Percentiles rank a stretch among this genome's conserved stretches.
Evolutionary conservation across 2,888 invertebrate genomes (phyloP).

Genomic region (Merodon equestris): DNA sequence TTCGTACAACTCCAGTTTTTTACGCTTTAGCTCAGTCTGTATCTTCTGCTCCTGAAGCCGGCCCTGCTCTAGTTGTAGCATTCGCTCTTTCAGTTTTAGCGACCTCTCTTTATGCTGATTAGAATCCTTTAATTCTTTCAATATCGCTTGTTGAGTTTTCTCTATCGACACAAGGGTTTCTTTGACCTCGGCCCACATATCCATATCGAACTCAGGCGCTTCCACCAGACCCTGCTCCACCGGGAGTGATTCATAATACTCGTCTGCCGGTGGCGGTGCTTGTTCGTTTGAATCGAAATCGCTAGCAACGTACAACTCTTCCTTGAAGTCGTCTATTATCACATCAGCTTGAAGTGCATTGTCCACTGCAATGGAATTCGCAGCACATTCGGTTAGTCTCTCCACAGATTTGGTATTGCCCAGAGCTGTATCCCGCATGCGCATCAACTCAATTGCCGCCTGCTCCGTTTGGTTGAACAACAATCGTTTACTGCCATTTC

Average conservation of each 20-base stretch:
- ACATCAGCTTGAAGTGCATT: not conserved
- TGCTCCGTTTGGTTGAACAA: constrained; percentile 5
- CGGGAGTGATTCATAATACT: not conserved
- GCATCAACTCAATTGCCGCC: not conserved
- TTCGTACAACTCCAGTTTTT: constrained; percentile 24
- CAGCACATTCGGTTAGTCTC: not conserved
- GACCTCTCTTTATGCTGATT: not conserved
- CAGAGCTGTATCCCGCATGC: not conserved
- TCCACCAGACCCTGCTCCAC: not conserved
- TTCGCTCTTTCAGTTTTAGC: not conserved
- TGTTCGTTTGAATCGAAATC: not conserved
- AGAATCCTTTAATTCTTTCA: constrained; percentile 11
- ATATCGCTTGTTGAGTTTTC: constrained; percentile 14
- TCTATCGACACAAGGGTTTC: constrained; percentile 11
- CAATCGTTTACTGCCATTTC: not conserved
- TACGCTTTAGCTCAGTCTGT: constrained; percentile 32
- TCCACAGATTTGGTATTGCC: not conserved
- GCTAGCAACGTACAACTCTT: not conserved
- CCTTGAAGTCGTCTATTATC: not conserved
- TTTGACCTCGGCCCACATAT: not conserved
- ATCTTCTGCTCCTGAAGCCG: constrained; percentile 17
- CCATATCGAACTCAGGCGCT: constrained; percentile 4
- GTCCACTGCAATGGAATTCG: not conserved
- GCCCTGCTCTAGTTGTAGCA: constrained; percentile 15
- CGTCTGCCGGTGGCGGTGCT: not conserved